These are phyloP conservation scores for Lysiphlebus fabarum DNA, from an alignment of 1,140 invertebrate genomes.

Conservation along the genomic window DNA sequence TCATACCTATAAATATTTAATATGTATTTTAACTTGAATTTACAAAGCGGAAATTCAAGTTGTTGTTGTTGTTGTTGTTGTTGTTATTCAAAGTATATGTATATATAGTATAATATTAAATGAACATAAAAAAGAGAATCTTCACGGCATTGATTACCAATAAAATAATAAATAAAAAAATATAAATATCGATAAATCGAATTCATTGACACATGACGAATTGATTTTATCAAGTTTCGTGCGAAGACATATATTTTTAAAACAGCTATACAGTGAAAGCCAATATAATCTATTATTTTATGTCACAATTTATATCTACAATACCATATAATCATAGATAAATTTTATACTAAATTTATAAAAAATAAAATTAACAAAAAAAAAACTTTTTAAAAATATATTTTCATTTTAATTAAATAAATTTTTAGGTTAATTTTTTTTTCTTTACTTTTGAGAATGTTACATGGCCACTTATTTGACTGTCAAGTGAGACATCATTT, in stretches of 20 bases:
- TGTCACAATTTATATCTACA: slow-evolving; percentile 18
- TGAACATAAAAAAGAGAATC: slow-evolving; percentile 5
- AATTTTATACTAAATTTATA: too few species aligned
- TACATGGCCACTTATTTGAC: too few species aligned
- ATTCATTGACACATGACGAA: slow-evolving; percentile 20
- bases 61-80: not conserved
- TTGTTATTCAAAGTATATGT: not conserved
- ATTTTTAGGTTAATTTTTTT: too few species aligned
- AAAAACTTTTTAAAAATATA: too few species aligned
- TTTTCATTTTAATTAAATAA: too few species aligned
- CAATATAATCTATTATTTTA: slow-evolving; percentile 6
- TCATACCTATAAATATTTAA: not conserved
- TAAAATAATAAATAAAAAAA: slow-evolving; percentile 20
- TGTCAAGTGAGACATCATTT: slow-evolving; percentile 19
- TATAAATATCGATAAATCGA: slow-evolving; percentile 26
- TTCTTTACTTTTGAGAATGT: too few species aligned
- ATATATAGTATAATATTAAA: too few species aligned
- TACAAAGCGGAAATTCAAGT: too few species aligned
- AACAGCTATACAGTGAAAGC: slow-evolving; percentile 18
- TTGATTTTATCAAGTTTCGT: slow-evolving; percentile 19
- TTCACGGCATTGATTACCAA: slow-evolving; percentile 14
- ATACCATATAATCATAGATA: too few species aligned
- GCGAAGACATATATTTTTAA: slow-evolving; percentile 17
- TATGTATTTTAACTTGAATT: too few species aligned
- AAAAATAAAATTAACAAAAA: too few species aligned